phyloP scores from a whole-genome alignment of 2,888 invertebrate species.

The Catocala sponsa region DNA sequence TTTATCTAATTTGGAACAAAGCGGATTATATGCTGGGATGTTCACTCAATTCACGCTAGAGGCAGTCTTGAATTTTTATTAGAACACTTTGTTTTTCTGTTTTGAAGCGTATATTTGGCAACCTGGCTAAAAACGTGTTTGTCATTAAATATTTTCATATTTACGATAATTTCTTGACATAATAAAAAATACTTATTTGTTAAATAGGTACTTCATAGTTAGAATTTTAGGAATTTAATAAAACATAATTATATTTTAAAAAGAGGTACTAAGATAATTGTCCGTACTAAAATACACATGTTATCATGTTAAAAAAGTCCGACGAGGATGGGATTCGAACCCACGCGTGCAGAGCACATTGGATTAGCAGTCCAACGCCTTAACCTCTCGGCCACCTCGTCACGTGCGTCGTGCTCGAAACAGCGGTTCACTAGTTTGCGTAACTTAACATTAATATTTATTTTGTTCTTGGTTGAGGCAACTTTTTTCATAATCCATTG shows the following conservation, averaged over 20 bases:
- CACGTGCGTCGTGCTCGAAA: conserved; percentile 34
- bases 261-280: too few relatives aligned
- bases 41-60: conserved; percentile 58
- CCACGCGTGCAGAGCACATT: conserved; percentile 94
- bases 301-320: conserved; percentile 52
- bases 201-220: too few relatives aligned
- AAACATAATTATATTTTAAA: too few relatives aligned
- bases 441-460: conserved; percentile 5
- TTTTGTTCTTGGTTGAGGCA: conserved; percentile 6
- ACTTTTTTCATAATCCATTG: conserved; percentile 53
- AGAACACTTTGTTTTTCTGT: conserved; percentile 36
- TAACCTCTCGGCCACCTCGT: conserved; percentile 89
- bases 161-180: conserved; percentile 31
- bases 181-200: conserved; percentile 27
- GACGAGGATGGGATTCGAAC: conserved; percentile 94
- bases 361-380: conserved; percentile 92
- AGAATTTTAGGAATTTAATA: too few relatives aligned
- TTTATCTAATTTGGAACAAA: conserved; percentile 84
- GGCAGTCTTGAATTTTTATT: conserved; percentile 48
- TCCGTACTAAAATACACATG: conserved; percentile 15
- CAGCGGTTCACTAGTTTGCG: conserved; percentile 3
- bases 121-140: conserved; percentile 14
- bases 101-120: conserved; percentile 30
- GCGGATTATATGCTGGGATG: conserved; percentile 68
- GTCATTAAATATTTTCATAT: conserved; percentile 13